Conservation (phyloP, 2,888 invertebrate genomes). For the Phaedon cochleariae region DNA sequence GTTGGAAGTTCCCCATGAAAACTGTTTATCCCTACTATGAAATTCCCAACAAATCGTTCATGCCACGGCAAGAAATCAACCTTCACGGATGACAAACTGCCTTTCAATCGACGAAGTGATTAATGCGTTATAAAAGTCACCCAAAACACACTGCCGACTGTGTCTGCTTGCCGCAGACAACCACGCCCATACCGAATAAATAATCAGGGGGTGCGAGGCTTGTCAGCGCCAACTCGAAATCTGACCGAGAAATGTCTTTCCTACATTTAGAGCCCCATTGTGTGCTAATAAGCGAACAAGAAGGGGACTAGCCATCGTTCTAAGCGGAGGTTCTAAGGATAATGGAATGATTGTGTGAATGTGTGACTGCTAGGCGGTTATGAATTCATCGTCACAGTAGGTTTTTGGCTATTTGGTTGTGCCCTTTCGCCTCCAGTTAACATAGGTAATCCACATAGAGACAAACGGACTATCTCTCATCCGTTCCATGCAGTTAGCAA, state of each 20-base stretch:
- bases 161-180: constrained; percentile 21
- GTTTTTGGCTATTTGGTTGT: not conserved
- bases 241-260: constrained; percentile 43
- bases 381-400: constrained; percentile 12
- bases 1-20: too few species aligned
- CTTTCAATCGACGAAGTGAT: constrained; percentile 19
- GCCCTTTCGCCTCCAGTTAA: not conserved
- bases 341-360: constrained; percentile 23
- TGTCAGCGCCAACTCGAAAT: constrained; percentile 42
- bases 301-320: constrained; percentile 31
- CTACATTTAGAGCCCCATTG: constrained; percentile 42
- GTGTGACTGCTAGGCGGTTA: constrained; percentile 13
- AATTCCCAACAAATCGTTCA: constrained; percentile 25
- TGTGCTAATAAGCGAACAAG: constrained; percentile 42
- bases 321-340: too few species aligned
- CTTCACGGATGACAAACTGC: constrained; percentile 28
- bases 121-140: constrained; percentile 31
- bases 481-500: too few species aligned
- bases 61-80: constrained; percentile 22
- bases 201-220: constrained; percentile 35
- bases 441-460: not conserved
- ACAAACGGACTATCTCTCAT: not conserved
- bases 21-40: constrained; percentile 15
- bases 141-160: constrained; percentile 25
- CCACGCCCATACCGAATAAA: constrained; percentile 37